Evolutionary conservation across 2,113 vertebrate genomes (phyloP).

Genomic region (Ifrita kowaldi): DNA sequence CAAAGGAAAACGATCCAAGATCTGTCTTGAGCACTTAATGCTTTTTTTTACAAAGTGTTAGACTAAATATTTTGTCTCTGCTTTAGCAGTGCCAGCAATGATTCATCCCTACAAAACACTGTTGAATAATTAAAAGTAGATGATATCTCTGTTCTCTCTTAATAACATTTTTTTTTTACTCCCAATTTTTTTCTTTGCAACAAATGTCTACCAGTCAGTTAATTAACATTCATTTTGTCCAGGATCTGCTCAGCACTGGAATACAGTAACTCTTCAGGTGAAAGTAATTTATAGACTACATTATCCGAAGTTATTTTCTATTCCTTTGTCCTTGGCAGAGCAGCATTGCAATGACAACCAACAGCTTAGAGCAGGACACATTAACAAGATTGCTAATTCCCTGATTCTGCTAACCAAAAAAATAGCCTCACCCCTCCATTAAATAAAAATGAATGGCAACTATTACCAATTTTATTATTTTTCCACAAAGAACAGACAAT

Average conservation of each 20-base stretch:
- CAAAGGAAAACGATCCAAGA: neutral
- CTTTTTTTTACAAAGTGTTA: neutral
- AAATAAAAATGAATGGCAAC: neutral
- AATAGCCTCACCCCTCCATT: neutral
- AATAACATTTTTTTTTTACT: neutral
- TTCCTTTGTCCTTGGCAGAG: neutral
- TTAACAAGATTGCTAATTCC: neutral
- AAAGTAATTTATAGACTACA: neutral
- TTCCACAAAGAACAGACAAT: neutral
- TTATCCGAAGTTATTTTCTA: neutral
- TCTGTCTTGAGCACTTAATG: neutral
- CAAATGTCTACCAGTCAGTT: neutral
- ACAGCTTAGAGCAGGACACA: neutral
- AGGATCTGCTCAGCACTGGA: neutral
- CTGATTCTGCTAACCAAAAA: neutral
- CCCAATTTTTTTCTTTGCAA: neutral
- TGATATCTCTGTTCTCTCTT: neutral
- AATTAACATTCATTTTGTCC: neutral
- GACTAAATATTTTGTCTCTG: neutral
- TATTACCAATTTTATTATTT: neutral
- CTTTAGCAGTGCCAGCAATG: neutral
- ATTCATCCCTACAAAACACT: neutral
- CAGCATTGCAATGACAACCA: neutral
- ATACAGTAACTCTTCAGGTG: neutral
- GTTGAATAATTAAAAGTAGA: slow-evolving; percentile 10